These are phyloP conservation scores for Dendrolimus houi DNA, from an alignment of 2,888 invertebrate species.

Conservation along the genomic window DNA sequence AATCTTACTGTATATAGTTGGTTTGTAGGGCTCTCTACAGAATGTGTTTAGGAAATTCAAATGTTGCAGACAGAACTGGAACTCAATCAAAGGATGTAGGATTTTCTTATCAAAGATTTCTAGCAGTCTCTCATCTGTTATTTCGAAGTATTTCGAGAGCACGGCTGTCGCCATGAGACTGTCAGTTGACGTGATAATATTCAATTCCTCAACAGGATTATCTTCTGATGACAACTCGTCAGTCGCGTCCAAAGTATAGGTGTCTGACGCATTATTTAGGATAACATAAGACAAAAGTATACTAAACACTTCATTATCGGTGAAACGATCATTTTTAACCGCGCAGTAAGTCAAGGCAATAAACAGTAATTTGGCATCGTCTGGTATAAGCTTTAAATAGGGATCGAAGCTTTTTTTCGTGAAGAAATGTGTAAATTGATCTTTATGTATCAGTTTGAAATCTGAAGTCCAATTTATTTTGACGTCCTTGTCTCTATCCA, in stretches of 20 bases:
- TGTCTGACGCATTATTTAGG: conserved; percentile 16
- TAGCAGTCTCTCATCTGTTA: conserved; percentile 4
- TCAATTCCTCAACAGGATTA: not conserved
- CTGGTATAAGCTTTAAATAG: not conserved
- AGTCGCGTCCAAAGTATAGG: no score
- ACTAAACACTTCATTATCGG: conserved; percentile 19
- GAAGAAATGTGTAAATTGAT: not conserved
- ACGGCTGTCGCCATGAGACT: not conserved
- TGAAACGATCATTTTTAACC: conserved; percentile 15
- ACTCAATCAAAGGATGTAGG: conserved; percentile 21
- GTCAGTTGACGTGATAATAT: not conserved
- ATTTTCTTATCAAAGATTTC: conserved; percentile 15
- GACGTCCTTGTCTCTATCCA: not conserved
- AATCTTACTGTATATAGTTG: conserved; percentile 19
- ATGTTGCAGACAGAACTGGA: conserved; percentile 27
- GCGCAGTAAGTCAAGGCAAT: conserved; percentile 28
- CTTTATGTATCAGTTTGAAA: not conserved
- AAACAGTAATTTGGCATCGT: conserved; percentile 23
- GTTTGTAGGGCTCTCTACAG: conserved; percentile 24
- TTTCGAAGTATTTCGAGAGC: conserved; percentile 13
- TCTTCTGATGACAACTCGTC: not conserved
- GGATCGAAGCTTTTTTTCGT: not conserved
- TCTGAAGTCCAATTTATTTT: not conserved
- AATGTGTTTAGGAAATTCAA: conserved; percentile 32
- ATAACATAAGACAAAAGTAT: conserved; percentile 27